Evolutionary conservation across 2,888 invertebrate species (phyloP).

Genomic region (Aphelenchoides bicaudatus): DNA sequence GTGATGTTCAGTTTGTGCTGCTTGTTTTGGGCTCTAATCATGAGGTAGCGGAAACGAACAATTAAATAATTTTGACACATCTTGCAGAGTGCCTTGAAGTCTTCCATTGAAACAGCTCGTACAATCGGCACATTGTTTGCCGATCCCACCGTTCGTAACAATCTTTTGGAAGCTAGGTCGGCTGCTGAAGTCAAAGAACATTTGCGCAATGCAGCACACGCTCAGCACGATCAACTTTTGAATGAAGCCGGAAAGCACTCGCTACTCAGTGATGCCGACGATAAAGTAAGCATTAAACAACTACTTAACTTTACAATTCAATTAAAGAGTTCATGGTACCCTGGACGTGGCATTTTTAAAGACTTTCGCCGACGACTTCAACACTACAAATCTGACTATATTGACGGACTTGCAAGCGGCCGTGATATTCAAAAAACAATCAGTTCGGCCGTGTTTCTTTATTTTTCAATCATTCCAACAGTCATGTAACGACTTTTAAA

Average conservation of each 20-base stretch:
- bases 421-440: conserved; percentile 66
- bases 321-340: conserved; percentile 55
- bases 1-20: conserved; percentile 39
- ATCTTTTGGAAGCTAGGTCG: conserved; percentile 52
- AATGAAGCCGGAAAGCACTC: conserved; percentile 17
- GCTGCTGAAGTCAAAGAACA: conserved; percentile 24
- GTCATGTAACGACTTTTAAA: too few species aligned
- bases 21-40: conserved; percentile 40
- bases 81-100: conserved; percentile 64
- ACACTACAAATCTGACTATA: conserved; percentile 66
- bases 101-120: conserved; percentile 63
- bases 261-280: conserved; percentile 16
- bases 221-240: not conserved
- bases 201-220: conserved; percentile 20
- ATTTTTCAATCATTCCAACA: conserved; percentile 67
- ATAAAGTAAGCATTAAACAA: conserved; percentile 4
- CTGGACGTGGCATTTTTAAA: conserved; percentile 63
- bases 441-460: conserved; percentile 67
- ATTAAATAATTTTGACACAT: not conserved
- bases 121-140: conserved; percentile 64
- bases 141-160: conserved; percentile 61
- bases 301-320: not conserved
- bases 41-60: too few species aligned
- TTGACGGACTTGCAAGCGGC: too few species aligned
- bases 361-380: conserved; percentile 65